These are phyloP conservation scores for Timandra comae DNA, from an alignment of 2,888 invertebrate genomes.

Conservation along the genomic window DNA sequence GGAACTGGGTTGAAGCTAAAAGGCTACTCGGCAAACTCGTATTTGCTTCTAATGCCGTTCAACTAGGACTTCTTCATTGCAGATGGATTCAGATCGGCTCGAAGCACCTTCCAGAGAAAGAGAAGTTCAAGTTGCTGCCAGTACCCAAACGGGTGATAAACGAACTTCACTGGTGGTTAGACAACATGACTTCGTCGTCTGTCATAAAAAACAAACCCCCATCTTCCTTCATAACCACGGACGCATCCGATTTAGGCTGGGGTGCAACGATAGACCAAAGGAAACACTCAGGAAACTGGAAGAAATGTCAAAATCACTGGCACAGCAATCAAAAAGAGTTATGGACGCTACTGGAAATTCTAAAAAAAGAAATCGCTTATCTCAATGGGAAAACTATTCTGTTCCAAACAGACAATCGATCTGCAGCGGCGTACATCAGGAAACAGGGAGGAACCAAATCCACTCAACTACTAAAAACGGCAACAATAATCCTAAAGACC, in stretches of 20 bases:
- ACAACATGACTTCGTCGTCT: not conserved
- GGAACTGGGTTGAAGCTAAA: slow-evolving; percentile 1
- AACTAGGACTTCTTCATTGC: slow-evolving; percentile 9
- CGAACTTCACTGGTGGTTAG: slow-evolving; percentile 3
- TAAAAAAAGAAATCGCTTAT: not conserved
- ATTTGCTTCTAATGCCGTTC: slow-evolving; percentile 10
- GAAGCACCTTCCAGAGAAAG: no score
- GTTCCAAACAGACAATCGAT: not conserved
- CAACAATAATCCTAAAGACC: not conserved
- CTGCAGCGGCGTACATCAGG: not conserved
- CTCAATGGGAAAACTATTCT: not conserved
- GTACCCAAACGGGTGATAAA: no score
- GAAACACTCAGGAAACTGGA: not conserved
- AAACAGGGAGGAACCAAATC: slow-evolving; percentile 1
- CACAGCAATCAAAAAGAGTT: slow-evolving; percentile 1
- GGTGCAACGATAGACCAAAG: not conserved
- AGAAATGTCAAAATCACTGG: not conserved
- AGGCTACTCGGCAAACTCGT: slow-evolving; percentile 10
- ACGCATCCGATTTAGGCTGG: not conserved
- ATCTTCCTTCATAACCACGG: not conserved
- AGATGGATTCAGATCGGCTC: slow-evolving; percentile 7
- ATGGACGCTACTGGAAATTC: not conserved
- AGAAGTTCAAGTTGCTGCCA: not conserved
- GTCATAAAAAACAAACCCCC: slow-evolving; percentile 1
- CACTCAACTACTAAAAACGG: not conserved